Evolutionary conservation across 2,113 vertebrate genomes (phyloP).

Genomic region (Rhabdornis inornatus): DNA sequence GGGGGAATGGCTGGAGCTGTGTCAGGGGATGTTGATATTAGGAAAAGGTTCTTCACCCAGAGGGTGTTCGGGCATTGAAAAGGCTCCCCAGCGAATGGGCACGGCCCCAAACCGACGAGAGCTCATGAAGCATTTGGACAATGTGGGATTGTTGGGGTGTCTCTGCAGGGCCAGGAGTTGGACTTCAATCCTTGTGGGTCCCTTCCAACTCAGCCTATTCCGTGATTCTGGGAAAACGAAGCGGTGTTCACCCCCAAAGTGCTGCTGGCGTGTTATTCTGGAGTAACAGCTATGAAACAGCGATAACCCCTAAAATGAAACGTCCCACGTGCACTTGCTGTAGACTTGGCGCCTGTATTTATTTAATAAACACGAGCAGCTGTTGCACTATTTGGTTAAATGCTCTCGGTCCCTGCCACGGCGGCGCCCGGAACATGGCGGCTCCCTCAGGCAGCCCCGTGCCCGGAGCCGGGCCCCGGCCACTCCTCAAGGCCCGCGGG

Average conservation of each 20-base stretch:
- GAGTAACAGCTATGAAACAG: neutral
- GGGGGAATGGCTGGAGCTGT: neutral
- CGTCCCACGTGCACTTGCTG: neutral
- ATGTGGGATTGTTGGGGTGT: neutral
- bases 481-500: neutral
- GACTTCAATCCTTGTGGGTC: neutral
- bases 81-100: neutral
- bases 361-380: neutral
- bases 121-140: too few relatives aligned
- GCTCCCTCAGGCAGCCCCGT: neutral
- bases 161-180: neutral
- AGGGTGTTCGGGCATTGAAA: neutral
- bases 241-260: fast-evolving
- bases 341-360: neutral
- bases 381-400: neutral
- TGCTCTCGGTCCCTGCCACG: too few relatives aligned
- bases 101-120: neutral
- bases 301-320: neutral
- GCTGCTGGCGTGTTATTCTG: neutral
- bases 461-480: neutral
- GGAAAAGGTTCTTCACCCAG: neutral
- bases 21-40: neutral
- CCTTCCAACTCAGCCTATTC: neutral
- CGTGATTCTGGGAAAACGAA: neutral
- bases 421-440: neutral